These are phyloP conservation scores for Sebastes iracundus DNA, from an alignment of 2,797 vertebrate species.

Conservation along the genomic window DNA sequence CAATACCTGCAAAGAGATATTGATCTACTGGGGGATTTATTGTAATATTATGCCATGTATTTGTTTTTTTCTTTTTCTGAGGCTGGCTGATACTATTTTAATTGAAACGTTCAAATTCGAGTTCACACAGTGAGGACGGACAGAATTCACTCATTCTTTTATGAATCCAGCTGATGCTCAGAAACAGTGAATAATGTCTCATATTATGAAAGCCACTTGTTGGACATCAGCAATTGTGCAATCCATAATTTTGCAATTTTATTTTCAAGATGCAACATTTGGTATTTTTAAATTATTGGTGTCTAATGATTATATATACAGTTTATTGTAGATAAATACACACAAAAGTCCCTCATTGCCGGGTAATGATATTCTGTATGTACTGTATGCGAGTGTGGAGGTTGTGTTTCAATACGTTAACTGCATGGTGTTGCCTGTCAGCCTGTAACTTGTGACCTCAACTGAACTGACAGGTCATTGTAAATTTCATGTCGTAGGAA, in stretches of 20 bases:
- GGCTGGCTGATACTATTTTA: not conserved
- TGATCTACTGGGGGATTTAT: not conserved
- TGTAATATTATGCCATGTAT: not conserved
- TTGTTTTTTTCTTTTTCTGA: not conserved
- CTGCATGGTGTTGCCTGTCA: slow-evolving; percentile 25
- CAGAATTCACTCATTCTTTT: not conserved
- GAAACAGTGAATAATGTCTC: not conserved
- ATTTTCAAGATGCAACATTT: slow-evolving; percentile 3
- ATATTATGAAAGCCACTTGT: not conserved
- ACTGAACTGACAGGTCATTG: slow-evolving; percentile 1
- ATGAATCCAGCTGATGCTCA: not conserved
- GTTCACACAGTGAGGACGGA: not conserved
- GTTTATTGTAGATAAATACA: slow-evolving; percentile 6
- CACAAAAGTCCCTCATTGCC: not conserved
- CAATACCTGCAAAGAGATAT: not conserved
- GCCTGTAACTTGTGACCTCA: slow-evolving; percentile 25
- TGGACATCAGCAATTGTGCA: not conserved
- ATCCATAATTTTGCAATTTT: not conserved
- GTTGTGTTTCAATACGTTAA: slow-evolving; percentile 22
- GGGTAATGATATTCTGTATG: not conserved
- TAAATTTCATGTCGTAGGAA: slow-evolving; percentile 33
- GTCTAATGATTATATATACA: slow-evolving; percentile 2
- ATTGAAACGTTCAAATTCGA: not conserved
- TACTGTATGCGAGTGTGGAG: not conserved
- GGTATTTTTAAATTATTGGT: not conserved